Base-by-base conservation (phyloP, 2,888 invertebrate species). In the Elmis aenea region DNA sequence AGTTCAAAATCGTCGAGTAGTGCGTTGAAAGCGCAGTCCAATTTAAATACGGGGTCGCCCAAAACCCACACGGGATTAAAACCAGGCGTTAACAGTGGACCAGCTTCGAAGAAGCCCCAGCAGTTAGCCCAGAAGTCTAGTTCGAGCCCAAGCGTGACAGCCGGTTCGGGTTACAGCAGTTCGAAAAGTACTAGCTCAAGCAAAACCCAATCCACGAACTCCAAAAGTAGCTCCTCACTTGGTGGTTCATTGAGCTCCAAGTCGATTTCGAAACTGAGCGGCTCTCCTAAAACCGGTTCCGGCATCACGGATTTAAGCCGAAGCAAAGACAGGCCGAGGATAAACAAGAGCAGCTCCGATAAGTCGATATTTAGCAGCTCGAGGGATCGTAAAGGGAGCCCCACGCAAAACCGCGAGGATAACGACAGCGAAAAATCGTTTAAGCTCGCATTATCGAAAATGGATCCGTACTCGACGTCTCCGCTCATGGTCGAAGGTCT, bases 51-150 rank as follows among this genome's bases (percentile, higher is more conserved):
- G 38, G 80, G 81, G n/a, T 82, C 83, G 1, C 83, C 81, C 1
- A 85, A 86, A 65, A 83, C 82, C 3, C 86, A 87, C 58, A 87
- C 89, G 0, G 89, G 89, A 34, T 44, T 58, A 27, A 88, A 87
- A 57, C 85, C 86, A 0, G 89, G 90, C 0, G 88, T 89, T 0
- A 85, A 83, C 51, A 86, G 88, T 52, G 90, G 90, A 0, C 89
- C 90, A 0, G 89, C 88, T 2, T 89, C 87, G 0, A 85, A 84
- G 59, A 89, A 86, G 62, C 81, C 83, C 12, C 81, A 82, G 52
- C 79, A 74, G 29, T 69, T 33, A 46, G 13, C 54, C 32, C 14
- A 43, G 8, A 43, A 55, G 42, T 46, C 48, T 8, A 45, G 39
- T 31, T 42, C 44, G 12, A 41, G 33, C 26, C 14, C 54, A 53